Evolutionary conservation across 2,888 invertebrate species (phyloP).

Genomic region (Microplitis manilae): DNA sequence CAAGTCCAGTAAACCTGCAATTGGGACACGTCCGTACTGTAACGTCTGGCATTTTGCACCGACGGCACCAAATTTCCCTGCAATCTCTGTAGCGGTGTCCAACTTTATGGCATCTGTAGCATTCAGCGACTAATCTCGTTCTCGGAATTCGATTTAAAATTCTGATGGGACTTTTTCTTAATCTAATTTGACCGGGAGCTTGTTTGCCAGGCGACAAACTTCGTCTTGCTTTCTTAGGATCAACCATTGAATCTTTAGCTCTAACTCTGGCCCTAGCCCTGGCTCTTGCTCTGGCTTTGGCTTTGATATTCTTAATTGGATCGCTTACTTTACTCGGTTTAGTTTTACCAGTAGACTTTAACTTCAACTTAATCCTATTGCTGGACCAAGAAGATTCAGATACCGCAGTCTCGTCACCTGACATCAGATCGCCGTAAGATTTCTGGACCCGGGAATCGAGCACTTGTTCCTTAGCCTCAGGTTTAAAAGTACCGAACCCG

Average conservation of each 20-base stretch:
- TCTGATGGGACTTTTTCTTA: not conserved
- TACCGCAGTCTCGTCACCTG: not conserved
- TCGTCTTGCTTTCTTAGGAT: too few species aligned
- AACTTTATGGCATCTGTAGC: not conserved
- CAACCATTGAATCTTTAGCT: too few species aligned
- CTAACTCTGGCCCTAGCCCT: too few species aligned
- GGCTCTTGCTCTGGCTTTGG: too few species aligned
- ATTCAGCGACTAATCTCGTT: not conserved
- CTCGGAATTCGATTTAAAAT: not conserved
- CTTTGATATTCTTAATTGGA: too few species aligned
- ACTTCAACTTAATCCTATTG: not conserved
- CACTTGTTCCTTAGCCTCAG: not conserved
- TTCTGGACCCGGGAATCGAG: not conserved
- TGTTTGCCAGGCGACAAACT: too few species aligned
- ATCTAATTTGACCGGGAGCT: too few species aligned
- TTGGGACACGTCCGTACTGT: not conserved
- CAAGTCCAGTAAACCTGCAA: not conserved
- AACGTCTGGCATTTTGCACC: not conserved
- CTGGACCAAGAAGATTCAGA: not conserved
- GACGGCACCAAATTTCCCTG: not conserved
- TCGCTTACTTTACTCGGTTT: too few species aligned
- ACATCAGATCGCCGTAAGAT: not conserved
- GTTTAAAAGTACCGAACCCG: too few species aligned
- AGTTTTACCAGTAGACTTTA: not conserved
- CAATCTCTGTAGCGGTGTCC: not conserved